These are phyloP conservation scores for Eospalax fontanierii DNA, from an alignment of 2,797 vertebrate species.

Conservation along the genomic window DNA sequence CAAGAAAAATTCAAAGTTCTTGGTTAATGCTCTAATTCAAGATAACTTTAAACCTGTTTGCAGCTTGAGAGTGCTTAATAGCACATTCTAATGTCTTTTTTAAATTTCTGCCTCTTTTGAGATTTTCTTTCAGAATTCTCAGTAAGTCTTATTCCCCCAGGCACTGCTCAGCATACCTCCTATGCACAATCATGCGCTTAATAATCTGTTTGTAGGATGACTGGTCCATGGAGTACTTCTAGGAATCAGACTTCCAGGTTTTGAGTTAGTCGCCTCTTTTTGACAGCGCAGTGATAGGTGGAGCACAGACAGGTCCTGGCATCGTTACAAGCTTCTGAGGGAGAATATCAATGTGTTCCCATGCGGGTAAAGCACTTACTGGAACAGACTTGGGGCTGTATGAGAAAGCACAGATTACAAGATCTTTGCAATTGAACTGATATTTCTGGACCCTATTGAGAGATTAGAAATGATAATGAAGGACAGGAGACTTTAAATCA, in stretches of 20 bases:
- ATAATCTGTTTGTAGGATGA: background rate
- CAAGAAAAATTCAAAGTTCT: background rate
- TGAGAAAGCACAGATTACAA: background rate
- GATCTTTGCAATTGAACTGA: background rate
- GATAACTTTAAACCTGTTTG: background rate
- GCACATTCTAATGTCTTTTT: background rate
- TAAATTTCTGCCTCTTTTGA: background rate
- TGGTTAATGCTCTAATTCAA: background rate
- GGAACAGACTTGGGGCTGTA: background rate
- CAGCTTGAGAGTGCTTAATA: background rate
- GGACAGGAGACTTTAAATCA: conserved; percentile 61
- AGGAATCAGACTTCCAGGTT: conserved; percentile 41
- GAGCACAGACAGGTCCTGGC: background rate
- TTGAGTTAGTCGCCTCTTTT: background rate
- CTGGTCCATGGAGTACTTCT: background rate
- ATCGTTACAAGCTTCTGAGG: background rate
- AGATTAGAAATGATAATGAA: conserved; percentile 53
- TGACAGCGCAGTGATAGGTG: background rate
- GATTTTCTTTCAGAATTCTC: background rate
- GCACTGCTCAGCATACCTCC: background rate
- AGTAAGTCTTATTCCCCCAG: background rate
- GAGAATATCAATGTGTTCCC: background rate
- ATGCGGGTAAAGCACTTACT: background rate
- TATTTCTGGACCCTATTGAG: background rate
- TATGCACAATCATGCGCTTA: background rate